phyloP scores from a whole-genome alignment of 2,113 vertebrate genomes.

The Hydrochoerus hydrochaeris region DNA sequence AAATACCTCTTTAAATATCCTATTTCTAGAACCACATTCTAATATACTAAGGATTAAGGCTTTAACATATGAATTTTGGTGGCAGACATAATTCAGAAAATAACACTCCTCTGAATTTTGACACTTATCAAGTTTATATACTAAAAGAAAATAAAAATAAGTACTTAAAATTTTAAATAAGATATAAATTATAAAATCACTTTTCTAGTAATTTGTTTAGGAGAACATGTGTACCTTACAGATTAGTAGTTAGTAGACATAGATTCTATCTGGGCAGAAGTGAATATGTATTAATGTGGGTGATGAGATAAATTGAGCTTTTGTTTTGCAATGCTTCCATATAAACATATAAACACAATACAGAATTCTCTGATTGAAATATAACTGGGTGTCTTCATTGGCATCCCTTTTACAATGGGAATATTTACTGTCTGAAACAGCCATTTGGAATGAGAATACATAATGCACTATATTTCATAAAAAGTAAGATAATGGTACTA shows the following conservation, averaged over 20 bases:
- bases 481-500: constrained; percentile 22
- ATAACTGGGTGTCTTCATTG: neutral
- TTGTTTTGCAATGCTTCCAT: neutral
- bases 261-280: neutral
- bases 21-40: neutral
- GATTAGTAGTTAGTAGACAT: neutral
- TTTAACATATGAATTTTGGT: neutral
- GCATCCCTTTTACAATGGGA: neutral
- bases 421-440: neutral
- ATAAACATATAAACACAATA: neutral
- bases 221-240: neutral
- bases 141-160: constrained; percentile 59
- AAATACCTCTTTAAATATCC: neutral
- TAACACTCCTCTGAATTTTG: neutral
- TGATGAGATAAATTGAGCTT: neutral
- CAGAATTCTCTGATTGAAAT: neutral
- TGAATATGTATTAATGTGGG: neutral
- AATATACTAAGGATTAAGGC: neutral
- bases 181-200: neutral
- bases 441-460: neutral
- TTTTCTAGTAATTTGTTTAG: neutral
- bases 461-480: neutral
- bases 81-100: neutral
- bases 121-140: constrained; percentile 12
- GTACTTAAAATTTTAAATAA: constrained; percentile 24